These are phyloP conservation scores for Rhinatrema bivittatum DNA, from an alignment of 2,797 vertebrate species.

Conservation along the genomic window DNA sequence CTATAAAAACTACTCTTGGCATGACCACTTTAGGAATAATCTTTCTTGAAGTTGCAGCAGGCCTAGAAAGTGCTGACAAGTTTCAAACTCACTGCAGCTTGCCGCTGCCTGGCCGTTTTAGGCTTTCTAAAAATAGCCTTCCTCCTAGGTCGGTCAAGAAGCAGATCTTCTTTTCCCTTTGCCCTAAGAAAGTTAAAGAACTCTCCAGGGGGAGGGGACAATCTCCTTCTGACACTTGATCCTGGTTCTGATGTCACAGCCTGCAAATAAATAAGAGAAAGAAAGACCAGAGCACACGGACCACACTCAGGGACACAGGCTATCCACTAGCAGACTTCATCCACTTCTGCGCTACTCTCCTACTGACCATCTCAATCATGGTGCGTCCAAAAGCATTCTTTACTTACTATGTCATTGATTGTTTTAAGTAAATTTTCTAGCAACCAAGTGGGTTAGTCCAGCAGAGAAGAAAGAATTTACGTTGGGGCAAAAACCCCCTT, in stretches of 20 bases:
- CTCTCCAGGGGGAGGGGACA: conserved; percentile 55
- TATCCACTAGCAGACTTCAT: conserved; percentile 53
- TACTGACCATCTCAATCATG: conserved; percentile 73
- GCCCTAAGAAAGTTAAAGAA: conserved; percentile 98
- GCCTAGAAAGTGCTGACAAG: conserved; percentile 53
- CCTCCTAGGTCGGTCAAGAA: conserved; percentile 39
- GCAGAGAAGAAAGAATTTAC: not conserved
- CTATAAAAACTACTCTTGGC: conserved; percentile 16
- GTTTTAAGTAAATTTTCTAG: not conserved
- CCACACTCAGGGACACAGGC: conserved; percentile 70
- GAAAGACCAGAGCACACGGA: conserved; percentile 58
- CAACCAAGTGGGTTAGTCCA: conserved; percentile 8
- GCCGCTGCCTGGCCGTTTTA: conserved; percentile 32
- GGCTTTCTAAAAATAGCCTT: conserved; percentile 78
- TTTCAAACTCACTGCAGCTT: conserved; percentile 28
- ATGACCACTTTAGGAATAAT: conserved; percentile 14
- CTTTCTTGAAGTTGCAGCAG: conserved; percentile 6
- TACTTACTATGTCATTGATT: conserved; percentile 10
- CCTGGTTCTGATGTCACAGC: conserved; percentile 64
- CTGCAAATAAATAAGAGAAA: conserved; percentile 78
- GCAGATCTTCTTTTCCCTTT: conserved; percentile 69
- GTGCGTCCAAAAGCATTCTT: conserved; percentile 72
- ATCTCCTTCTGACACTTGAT: conserved; percentile 66
- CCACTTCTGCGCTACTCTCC: conserved; percentile 47
- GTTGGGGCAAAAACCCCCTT: no score